phyloP scores from a whole-genome alignment of 53 echinoderm and acorn worm genomes.

The Glandiceps talaboti region DNA sequence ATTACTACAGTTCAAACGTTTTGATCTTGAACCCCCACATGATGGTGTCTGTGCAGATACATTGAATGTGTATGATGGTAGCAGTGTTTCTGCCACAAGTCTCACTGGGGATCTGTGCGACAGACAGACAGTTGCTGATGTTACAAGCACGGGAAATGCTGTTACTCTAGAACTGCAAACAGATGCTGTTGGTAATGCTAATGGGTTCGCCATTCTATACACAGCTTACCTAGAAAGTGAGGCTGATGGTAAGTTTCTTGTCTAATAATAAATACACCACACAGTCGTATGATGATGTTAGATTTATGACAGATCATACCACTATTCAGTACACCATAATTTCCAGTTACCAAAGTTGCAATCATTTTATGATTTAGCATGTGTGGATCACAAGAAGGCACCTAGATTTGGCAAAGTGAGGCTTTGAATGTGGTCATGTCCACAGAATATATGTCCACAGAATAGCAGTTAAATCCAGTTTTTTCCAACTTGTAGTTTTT shows the following conservation, averaged over 20 bases:
- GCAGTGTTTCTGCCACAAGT: not conserved
- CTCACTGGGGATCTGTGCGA: not conserved
- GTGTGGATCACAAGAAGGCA: no score
- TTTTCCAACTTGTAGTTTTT: no score
- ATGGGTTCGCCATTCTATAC: not conserved
- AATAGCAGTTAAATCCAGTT: no score
- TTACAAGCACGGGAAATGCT: not conserved
- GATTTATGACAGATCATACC: no score
- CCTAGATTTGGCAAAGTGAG: no score
- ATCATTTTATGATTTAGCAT: no score
- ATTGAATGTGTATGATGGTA: not conserved
- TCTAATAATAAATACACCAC: no score
- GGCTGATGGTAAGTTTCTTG: not conserved
- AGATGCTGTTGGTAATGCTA: not conserved
- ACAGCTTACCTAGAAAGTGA: not conserved
- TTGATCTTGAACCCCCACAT: not conserved
- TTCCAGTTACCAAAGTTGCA: no score
- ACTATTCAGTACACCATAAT: no score
- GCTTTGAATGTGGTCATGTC: no score
- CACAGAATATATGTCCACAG: no score
- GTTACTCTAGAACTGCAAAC: not conserved
- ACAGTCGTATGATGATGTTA: no score
- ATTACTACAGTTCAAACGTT: not conserved
- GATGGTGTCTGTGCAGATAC: not conserved
- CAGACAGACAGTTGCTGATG: not conserved